Conservation (phyloP, 2,888 invertebrate genomes). For the Dioctria linearis region DNA sequence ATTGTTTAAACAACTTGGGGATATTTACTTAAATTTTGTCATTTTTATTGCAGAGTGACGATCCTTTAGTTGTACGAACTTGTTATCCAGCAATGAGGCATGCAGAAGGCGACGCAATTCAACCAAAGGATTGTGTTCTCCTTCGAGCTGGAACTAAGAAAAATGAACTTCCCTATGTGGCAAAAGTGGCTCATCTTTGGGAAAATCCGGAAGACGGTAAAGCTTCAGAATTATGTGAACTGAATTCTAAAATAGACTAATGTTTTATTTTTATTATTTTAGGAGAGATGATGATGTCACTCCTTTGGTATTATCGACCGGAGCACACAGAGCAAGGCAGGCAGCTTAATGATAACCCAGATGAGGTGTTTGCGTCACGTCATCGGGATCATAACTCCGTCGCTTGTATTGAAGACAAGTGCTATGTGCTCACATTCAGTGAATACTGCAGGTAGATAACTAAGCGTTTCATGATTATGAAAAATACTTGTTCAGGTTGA, state of each 20-base stretch:
- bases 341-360: constrained; percentile 83
- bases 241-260: not conserved
- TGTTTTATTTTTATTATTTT: constrained; percentile 61
- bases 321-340: constrained; percentile 96
- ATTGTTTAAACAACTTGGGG: not conserved
- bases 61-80: constrained; percentile 80
- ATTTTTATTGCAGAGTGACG: constrained; percentile 77
- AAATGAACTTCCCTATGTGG: constrained; percentile 93
- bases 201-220: constrained; percentile 94
- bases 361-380: constrained; percentile 96
- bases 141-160: constrained; percentile 87
- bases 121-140: constrained; percentile 92
- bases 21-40: constrained; percentile 45
- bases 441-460: constrained; percentile 91
- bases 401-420: constrained; percentile 98
- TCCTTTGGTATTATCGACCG: constrained; percentile 97
- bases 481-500: not conserved
- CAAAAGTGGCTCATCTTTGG: constrained; percentile 95
- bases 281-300: constrained; percentile 98
- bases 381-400: constrained; percentile 97
- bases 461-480: not conserved
- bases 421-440: constrained; percentile 95
- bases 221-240: constrained; percentile 4
- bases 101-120: constrained; percentile 87
- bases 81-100: constrained; percentile 95